Base-by-base conservation (phyloP, 2,888 invertebrate genomes). In the Coleophora flavipennella region DNA sequence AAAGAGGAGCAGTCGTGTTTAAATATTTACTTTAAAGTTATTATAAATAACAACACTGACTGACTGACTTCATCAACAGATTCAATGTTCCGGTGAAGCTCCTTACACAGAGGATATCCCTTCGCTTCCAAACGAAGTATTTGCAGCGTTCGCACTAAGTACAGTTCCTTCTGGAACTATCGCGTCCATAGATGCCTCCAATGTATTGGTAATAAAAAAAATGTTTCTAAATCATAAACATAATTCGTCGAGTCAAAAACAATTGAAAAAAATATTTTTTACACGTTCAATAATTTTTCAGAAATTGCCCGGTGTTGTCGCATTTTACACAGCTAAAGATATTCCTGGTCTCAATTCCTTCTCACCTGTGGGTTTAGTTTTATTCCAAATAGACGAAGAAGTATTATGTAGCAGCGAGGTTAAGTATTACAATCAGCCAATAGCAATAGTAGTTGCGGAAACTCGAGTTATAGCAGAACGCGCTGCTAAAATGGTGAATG, bases 41-140 rank as follows among this genome's bases (percentile, higher is more conserved):
- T n/a, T n/a, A n/a, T n/a, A n/a, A n/a, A n/a, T n/a, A n/a, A n/a
- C n/a, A n/a, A n/a, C n/a, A 20, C 20, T 6, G 6, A 20, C 20
- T 20, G 6, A 20, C 20, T 4, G 6, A 20, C 6, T 20, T 4
- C 6, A 20, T 4, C 6, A 45, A 27, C 39, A 77, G 73, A 64
- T 75, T 8, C 91, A 90, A 72, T 86, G 87, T 51, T 79, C 89
- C 33, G 92, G 92, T 0, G 90, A 92, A 63, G 90, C 90, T 0
- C 69, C 85, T 48, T 93, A 89, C 60, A 71, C 88, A 2, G 88
- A 89, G 53, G 92, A 92, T 50, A 61, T 89, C 12, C 87, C 87
- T 2, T 57, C 74, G 0, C 57, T 75, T 0, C 79, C 81, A 0
- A 84, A 89, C 56, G 90, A 93, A 70, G 84, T 92, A 0, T 87